A percentile compares a stretch with the other conserved stretches of the same genome.
phyloP scores from a whole-genome alignment of 2,888 invertebrate species.

The Folsomia manolachei region DNA sequence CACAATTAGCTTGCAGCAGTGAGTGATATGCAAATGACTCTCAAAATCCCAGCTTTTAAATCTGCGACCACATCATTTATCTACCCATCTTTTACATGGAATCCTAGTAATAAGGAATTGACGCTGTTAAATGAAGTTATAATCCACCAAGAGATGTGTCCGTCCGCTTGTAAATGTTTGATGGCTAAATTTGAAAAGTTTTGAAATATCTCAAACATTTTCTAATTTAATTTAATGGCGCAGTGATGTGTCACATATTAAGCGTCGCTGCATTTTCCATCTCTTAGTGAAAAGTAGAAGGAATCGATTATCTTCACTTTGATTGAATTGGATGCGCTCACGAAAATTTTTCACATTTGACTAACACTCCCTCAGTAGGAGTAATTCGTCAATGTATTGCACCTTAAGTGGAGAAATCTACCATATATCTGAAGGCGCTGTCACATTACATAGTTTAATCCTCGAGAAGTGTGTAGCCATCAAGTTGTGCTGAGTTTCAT shows the following conservation, averaged over 20 bases:
- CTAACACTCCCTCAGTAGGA: too few relatives aligned
- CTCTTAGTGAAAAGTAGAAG: conserved; percentile 21
- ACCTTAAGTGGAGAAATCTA: neutral
- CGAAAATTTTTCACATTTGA: conserved; percentile 5
- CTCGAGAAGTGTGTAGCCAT: too few relatives aligned
- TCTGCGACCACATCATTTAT: too few relatives aligned
- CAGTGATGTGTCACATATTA: conserved; percentile 13
- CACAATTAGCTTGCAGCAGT: too few relatives aligned
- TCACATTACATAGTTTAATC: too few relatives aligned
- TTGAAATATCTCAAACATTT: neutral
- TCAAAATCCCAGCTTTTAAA: too few relatives aligned
- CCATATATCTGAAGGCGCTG: neutral
- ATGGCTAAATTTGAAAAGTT: neutral
- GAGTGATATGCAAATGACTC: too few relatives aligned
- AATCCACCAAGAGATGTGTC: neutral
- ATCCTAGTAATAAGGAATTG: too few relatives aligned
- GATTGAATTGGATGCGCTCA: conserved; percentile 12
- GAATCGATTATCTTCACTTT: conserved; percentile 22
- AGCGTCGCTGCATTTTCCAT: conserved; percentile 11
- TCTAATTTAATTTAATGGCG: conserved; percentile 9
- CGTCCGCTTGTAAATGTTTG: neutral
- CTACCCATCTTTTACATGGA: too few relatives aligned
- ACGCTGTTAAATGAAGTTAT: too few relatives aligned
- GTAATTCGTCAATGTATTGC: neutral
- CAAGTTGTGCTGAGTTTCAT: too few relatives aligned